Base-by-base conservation (phyloP, 2,113 vertebrate genomes). In the Channa maculata region DNA sequence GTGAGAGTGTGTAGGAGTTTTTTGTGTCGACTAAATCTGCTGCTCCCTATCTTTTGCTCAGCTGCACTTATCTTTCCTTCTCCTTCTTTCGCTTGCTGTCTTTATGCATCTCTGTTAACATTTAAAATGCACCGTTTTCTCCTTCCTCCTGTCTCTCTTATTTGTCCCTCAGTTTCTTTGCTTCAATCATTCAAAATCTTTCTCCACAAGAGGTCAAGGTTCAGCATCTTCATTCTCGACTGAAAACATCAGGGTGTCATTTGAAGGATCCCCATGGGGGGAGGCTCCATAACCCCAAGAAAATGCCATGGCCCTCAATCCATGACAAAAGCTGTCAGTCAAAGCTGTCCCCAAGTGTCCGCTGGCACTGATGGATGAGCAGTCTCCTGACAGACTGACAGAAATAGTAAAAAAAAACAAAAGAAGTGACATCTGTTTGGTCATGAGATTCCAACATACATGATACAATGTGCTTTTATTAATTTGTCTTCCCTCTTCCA, bases 1-100 rank as follows among this genome's bases (percentile, higher is more conserved):
- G 52, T 62, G 65, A 86, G 70, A 80, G 67, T 73, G 80, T 79
- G 88, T 84, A 77, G 89, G 85, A 82, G 82, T 81, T 87, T 83
- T 86, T 75, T 80, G 54, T 82, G 83, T 86, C 14, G 69, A 67
- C 79, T 77, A 83, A 79, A 88, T 89, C 82, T 86, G 65, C 71
- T 70, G 55, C 62, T 81, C 59, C 67, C 48, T 69, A 59, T 87
- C 77, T 83, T 84, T 73, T 84, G 57, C 80, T 84, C 6, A 3
- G 61, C 70, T 84, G 63, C 44, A 24, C 73, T 71, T 68, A 71
- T 67, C 45, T n/a, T 4, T 39, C 55, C 60, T 39, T 69, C 71
- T 77, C 69, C 65, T 50, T 74, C 48, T 69, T 69, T 71, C 6
- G 49, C 61, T 70, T 3, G 2, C 45, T 43, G 50, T 51, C 75